Base-by-base conservation (phyloP, 2,888 invertebrate genomes). In the Latheticus oryzae region DNA sequence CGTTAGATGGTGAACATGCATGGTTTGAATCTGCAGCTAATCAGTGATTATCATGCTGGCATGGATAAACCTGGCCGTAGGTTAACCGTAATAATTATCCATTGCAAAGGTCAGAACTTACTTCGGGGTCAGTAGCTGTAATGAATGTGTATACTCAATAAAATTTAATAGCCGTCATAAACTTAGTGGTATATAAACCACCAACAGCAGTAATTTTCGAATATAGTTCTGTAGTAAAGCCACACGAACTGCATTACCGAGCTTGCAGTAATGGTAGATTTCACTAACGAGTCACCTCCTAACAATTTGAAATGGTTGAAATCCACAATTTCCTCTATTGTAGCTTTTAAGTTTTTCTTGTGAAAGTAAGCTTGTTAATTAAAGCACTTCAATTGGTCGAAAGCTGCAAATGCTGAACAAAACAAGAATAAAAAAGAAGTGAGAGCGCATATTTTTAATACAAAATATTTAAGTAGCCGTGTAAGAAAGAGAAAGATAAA, bases 361-460 rank as follows among this genome's bases (percentile, higher is more conserved):
- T 9, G 1, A 12, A 28, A 45, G 17, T 45, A 45, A 45, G 21
- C 45, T 45, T 45, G 45, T 45, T 45, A 45, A 45, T 45, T 45
- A 45, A 45, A 45, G 45, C 45, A 42, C 42, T 42, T 42, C 12
- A 45, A 45, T 45, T 45, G 45, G 45, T 19, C 17, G 19, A 26
- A 26, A 24, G 13, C 24, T 45, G 32, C 19, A 26, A 17, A 32
- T 19, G 30, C 45, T 19, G 17, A 45, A 32, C 12, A 45, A 45
- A 42, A 42, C 40, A 12, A 4, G 23, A 9, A 7, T 2, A 9
- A 15, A 2, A n/a, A 11, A 42, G 19, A 32, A 26, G 21, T 16
- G 45, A 23, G 9, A 5, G 26, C 23, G 45, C 24, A 28, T 26
- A 50, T 50, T 35, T 35, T 54, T 35, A 21, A 15, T 24, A 35